These are phyloP conservation scores for rat (Rattus norvegicus) DNA, from an alignment of 2,113 vertebrate genomes.

Conservation along the genomic window GRCr8 NC_086022.1:172365001-172365500, in stretches of 20 bases:
- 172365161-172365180: conserved; percentile 13
- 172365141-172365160: conserved; percentile 30
- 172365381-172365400: conserved; percentile 19
- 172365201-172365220: conserved; percentile 47
- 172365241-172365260: conserved; percentile 16
- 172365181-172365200: background rate
- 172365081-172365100: background rate
- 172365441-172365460: background rate
- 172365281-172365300: background rate
- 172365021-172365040: conserved; percentile 7
- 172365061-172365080: conserved; percentile 42
- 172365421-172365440: conserved; percentile 65
- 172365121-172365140: conserved; percentile 64
- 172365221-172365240: conserved; percentile 13
- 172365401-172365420: conserved; percentile 69
- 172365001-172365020: background rate
- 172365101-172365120: conserved; percentile 65
- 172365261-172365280: background rate
- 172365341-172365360: conserved; percentile 58
- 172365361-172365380: background rate
- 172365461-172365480: background rate
- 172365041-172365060: conserved; percentile 9
- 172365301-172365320: background rate
- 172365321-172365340: conserved; percentile 40
- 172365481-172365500: background rate